These are phyloP conservation scores for Neodontobutis hainanensis DNA, from an alignment of 2,113 vertebrate genomes.

Conservation along the genomic window DNA sequence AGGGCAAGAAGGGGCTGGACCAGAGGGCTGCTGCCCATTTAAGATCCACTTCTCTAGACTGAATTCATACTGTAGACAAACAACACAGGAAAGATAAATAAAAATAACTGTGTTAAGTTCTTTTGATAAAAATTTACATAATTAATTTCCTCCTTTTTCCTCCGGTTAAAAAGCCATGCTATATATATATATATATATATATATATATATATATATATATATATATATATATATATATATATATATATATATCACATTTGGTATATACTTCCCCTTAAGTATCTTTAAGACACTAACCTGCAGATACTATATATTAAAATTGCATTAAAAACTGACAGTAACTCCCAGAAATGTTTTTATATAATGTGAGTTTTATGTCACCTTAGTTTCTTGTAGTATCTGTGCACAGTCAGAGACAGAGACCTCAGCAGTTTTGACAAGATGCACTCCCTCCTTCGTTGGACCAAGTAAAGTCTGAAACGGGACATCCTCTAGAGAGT, in stretches of 20 bases:
- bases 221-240: too few relatives aligned
- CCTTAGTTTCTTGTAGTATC: constrained; percentile 86
- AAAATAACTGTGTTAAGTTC: background rate
- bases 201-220: too few relatives aligned
- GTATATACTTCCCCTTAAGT: too few relatives aligned
- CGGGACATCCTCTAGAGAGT: constrained; percentile 84
- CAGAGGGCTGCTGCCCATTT: constrained; percentile 67
- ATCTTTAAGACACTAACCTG: too few relatives aligned
- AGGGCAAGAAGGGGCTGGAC: constrained; percentile 82
- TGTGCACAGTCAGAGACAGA: constrained; percentile 73
- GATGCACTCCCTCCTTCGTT: constrained; percentile 48
- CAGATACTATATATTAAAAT: too few relatives aligned
- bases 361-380: constrained; percentile 61
- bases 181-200: too few relatives aligned
- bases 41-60: constrained; percentile 85
- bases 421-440: constrained; percentile 63
- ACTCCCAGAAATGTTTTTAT: too few relatives aligned
- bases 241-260: too few relatives aligned
- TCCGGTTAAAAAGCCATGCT: too few relatives aligned
- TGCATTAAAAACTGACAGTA: too few relatives aligned
- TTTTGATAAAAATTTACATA: too few relatives aligned
- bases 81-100: background rate
- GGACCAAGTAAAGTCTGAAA: constrained; percentile 78
- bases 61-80: constrained; percentile 84
- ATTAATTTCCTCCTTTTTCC: too few relatives aligned